These are phyloP conservation scores for Aphodius sticticus DNA, from an alignment of 2,888 invertebrate genomes.

Conservation along the genomic window DNA sequence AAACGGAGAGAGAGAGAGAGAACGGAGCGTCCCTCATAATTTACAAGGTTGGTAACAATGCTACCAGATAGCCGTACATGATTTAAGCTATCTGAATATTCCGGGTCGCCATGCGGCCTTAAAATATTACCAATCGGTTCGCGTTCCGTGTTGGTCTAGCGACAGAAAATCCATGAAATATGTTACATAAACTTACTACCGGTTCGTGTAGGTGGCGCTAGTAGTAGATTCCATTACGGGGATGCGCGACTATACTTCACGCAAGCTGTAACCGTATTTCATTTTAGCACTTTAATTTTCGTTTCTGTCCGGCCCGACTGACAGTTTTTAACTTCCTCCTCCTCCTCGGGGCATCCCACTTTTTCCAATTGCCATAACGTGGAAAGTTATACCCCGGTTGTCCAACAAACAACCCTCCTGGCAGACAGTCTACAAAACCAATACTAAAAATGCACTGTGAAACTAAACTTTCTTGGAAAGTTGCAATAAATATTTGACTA, in stretches of 20 bases:
- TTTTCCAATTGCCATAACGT: not conserved
- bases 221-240: slow-evolving; percentile 34
- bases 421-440: too few relatives aligned
- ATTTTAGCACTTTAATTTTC: slow-evolving; percentile 36
- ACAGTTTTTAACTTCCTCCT: slow-evolving; percentile 29
- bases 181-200: slow-evolving; percentile 38
- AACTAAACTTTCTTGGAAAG: too few relatives aligned
- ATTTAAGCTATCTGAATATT: slow-evolving; percentile 45
- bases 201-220: not conserved
- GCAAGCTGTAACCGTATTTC: slow-evolving; percentile 32
- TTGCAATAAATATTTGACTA: too few relatives aligned
- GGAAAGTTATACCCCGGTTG: slow-evolving; percentile 10
- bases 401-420: not conserved
- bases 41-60: slow-evolving; percentile 45
- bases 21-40: slow-evolving; percentile 40
- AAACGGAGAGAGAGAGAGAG: not conserved
- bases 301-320: slow-evolving; percentile 26
- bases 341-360: not conserved
- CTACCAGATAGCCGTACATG: slow-evolving; percentile 45
- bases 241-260: slow-evolving; percentile 31
- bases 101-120: slow-evolving; percentile 33
- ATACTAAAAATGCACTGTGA: too few relatives aligned
- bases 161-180: slow-evolving; percentile 37
- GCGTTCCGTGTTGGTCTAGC: slow-evolving; percentile 34
- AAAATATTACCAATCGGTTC: slow-evolving; percentile 43